These are phyloP conservation scores for Ecdyonurus torrentis DNA, from an alignment of 2,888 invertebrate species.

Conservation along the genomic window DNA sequence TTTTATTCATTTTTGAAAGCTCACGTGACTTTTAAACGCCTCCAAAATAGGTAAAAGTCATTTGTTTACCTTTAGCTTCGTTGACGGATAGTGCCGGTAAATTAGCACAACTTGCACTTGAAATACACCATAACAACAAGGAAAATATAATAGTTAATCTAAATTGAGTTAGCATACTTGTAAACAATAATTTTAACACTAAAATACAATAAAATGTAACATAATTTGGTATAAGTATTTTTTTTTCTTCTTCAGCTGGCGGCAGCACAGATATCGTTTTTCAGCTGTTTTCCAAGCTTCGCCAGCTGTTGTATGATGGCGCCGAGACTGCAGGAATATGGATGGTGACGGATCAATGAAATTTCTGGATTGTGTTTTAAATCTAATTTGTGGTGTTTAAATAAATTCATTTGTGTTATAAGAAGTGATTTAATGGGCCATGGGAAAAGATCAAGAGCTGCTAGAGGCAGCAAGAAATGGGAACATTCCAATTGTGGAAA, in stretches of 20 bases:
- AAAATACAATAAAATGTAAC: no score
- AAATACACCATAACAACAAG: no score
- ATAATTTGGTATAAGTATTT: no score
- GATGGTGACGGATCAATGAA: slow-evolving; percentile 60
- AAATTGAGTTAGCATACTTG: no score
- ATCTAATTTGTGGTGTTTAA: slow-evolving; percentile 8
- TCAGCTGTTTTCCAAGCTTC: slow-evolving; percentile 14
- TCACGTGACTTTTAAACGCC: background rate
- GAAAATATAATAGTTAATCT: no score
- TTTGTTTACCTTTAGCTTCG: background rate
- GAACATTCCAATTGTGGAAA: slow-evolving; percentile 74
- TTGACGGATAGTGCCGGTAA: background rate
- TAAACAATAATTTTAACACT: no score
- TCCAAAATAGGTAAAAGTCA: no score
- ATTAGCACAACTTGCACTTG: background rate
- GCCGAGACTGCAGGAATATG: slow-evolving; percentile 34
- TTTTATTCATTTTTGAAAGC: background rate
- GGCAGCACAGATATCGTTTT: background rate
- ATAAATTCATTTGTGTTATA: slow-evolving; percentile 9
- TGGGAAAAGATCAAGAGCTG: slow-evolving; percentile 95
- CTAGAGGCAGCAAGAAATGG: slow-evolving; percentile 90
- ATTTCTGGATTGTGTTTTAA: slow-evolving; percentile 31
- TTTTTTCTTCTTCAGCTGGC: background rate
- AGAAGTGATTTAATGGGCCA: slow-evolving; percentile 29
- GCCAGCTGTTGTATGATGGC: slow-evolving; percentile 14